Conservation (phyloP, 2,797 vertebrate genomes). For the Dermochelys coriacea region DNA sequence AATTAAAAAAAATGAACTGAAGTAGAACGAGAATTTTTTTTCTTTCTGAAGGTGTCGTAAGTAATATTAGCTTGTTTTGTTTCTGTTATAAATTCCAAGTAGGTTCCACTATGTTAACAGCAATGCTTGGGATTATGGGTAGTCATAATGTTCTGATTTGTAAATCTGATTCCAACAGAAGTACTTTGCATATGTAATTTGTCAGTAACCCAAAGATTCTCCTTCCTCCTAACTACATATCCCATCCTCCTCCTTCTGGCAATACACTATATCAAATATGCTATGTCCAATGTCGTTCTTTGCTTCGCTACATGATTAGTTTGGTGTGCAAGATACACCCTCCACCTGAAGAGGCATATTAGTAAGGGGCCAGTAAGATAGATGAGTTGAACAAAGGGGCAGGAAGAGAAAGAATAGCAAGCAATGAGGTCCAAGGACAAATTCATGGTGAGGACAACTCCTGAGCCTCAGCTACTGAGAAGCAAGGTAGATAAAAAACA, state of each 20-base stretch:
- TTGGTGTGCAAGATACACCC: not conserved
- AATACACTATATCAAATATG: not conserved
- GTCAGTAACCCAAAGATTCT: not conserved
- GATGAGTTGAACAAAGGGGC: not conserved
- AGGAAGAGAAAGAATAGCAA: not conserved
- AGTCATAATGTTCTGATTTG: not conserved
- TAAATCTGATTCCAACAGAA: slow-evolving; percentile 5
- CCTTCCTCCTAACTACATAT: fast-evolving
- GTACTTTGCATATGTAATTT: not conserved
- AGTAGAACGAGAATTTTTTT: not conserved
- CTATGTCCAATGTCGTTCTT: fast-evolving
- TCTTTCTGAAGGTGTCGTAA: not conserved
- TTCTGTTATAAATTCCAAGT: not conserved
- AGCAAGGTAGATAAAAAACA: not conserved
- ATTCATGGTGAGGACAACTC: not conserved
- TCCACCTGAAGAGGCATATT: not conserved
- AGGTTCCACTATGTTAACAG: not conserved
- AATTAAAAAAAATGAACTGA: not conserved
- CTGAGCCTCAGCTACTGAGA: not conserved
- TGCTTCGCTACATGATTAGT: not conserved
- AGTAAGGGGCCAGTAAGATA: not conserved
- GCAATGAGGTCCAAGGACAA: not conserved
- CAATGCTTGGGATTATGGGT: not conserved
- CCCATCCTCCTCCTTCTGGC: not conserved
- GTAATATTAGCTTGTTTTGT: not conserved